Evolutionary conservation across 1,140 invertebrate genomes (phyloP).

Genomic region (Diabrotica undecimpunctata): DNA sequence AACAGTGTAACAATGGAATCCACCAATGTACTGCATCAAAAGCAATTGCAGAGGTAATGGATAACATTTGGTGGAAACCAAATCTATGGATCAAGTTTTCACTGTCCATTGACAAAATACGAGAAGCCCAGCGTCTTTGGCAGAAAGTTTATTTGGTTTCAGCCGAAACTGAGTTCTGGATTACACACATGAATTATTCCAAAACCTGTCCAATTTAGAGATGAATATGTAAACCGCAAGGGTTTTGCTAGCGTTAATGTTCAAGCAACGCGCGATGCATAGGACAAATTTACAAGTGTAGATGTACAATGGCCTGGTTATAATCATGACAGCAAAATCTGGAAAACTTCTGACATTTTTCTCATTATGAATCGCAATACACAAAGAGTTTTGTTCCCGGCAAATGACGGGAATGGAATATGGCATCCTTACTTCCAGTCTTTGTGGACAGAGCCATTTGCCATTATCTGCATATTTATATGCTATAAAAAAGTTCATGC

Average conservation of each 20-base stretch:
- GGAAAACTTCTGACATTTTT: too few relatives aligned
- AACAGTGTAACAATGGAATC: too few relatives aligned
- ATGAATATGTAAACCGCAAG: too few relatives aligned
- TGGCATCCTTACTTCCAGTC: too few relatives aligned
- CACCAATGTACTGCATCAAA: too few relatives aligned
- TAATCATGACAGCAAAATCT: slow-evolving; percentile 22
- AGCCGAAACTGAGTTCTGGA: slow-evolving; percentile 17
- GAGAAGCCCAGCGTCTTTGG: slow-evolving; percentile 12
- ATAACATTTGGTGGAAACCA: slow-evolving; percentile 25
- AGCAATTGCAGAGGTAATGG: too few relatives aligned
- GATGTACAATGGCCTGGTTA: slow-evolving; percentile 25
- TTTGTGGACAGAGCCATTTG: too few relatives aligned
- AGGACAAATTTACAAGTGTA: slow-evolving; percentile 19
- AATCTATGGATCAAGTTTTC: slow-evolving; percentile 18
- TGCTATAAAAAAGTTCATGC: not conserved
- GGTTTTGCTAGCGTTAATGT: too few relatives aligned
- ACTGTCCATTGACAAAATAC: slow-evolving; percentile 16
- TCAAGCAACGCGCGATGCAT: too few relatives aligned
- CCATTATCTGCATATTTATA: slow-evolving; percentile 3
- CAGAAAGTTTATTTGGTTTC: slow-evolving; percentile 14
- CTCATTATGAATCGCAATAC: too few relatives aligned
- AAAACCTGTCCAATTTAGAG: slow-evolving; percentile 17
- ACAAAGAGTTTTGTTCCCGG: too few relatives aligned
- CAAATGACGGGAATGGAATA: too few relatives aligned
- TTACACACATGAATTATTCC: slow-evolving; percentile 21